These are phyloP conservation scores for Manis crassicaudata DNA, from an alignment of 2,797 vertebrate species.

Conservation along the genomic window DNA sequence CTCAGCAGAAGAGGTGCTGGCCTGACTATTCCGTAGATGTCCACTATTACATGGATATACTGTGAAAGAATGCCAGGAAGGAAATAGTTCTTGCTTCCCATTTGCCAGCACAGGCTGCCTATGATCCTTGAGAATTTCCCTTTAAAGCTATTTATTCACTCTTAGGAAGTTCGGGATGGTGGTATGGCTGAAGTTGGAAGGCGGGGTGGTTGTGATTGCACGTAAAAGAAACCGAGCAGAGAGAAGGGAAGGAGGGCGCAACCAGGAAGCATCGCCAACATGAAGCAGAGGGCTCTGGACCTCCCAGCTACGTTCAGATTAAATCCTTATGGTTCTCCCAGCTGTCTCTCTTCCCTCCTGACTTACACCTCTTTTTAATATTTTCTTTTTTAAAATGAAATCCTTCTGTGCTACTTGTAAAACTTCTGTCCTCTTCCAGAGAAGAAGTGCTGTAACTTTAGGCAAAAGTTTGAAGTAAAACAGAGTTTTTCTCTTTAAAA, in stretches of 20 bases:
- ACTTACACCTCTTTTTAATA: slow-evolving; percentile 67
- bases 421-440: slow-evolving; percentile 29
- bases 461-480: slow-evolving; percentile 14
- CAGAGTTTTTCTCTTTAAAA: not conserved
- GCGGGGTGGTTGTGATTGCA: not conserved
- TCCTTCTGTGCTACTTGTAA: slow-evolving; percentile 56
- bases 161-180: not conserved
- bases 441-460: slow-evolving; percentile 11
- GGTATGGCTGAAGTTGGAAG: not conserved
- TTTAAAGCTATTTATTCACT: not conserved
- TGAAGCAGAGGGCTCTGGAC: slow-evolving; percentile 47
- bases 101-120: not conserved
- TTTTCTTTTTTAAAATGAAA: slow-evolving; percentile 70
- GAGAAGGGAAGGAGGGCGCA: not conserved
- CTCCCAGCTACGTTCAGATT: slow-evolving; percentile 54
- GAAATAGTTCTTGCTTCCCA: not conserved
- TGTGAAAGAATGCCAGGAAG: not conserved
- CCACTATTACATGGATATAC: not conserved
- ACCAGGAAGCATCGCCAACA: not conserved
- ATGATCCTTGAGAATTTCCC: not conserved
- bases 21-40: not conserved
- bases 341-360: slow-evolving; percentile 44
- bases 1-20: not conserved
- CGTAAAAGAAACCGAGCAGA: not conserved
- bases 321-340: slow-evolving; percentile 54